Evolutionary conservation across 2,797 vertebrate species (phyloP), one percentile per base, ranked within the genome.

Genomic region (Kryptopterus vitreolus): DNA sequence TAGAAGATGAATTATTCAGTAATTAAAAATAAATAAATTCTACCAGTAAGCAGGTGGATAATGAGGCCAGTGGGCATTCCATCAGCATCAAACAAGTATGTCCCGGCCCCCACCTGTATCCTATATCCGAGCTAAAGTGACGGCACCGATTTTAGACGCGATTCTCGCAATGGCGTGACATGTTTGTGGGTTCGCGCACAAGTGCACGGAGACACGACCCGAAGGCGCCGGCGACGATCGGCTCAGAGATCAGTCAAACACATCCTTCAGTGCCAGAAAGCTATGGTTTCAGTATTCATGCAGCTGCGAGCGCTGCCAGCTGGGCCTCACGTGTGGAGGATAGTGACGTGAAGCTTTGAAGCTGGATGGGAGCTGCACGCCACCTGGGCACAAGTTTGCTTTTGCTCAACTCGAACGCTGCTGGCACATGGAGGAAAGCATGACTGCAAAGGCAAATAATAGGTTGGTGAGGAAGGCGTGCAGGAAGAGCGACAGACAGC

Each of bases 391-490:
- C 26, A 79, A 77, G 72, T 85, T 76, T 77, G 80, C 83, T 69
- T n/a, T 76, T 57, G 79, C 65, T 78, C 55, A 48, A 43, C 82
- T 84, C 50, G 82, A 81, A 85, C 53, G n/a, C 71, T 79, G 68
- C 53, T 82, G 63, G 79, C 77, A n/a, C 72, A 43, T 29, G 78
- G 38, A 79, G 52, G 66, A 65, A 66, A 58, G 57, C 46, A 31
- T 53, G 33, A 31, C 65, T 38, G 76, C 38, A 65, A 57, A 72
- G 52, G 73, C 31, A 46, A 77, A 63, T 52, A 77, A 53, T 33
- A 52, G 88, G 74, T 89, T 90, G 83, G 84, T 83, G 89, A 24
- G 86, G 82, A 22, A 85, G 85, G 73, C 78, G 85, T 86, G 87
- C 84, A 88, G 87, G 55, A 59, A 75, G 71, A 58, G 24, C 59